Conservation (phyloP, 2,888 invertebrate genomes). For the Pycnomerus fuliginosus region DNA sequence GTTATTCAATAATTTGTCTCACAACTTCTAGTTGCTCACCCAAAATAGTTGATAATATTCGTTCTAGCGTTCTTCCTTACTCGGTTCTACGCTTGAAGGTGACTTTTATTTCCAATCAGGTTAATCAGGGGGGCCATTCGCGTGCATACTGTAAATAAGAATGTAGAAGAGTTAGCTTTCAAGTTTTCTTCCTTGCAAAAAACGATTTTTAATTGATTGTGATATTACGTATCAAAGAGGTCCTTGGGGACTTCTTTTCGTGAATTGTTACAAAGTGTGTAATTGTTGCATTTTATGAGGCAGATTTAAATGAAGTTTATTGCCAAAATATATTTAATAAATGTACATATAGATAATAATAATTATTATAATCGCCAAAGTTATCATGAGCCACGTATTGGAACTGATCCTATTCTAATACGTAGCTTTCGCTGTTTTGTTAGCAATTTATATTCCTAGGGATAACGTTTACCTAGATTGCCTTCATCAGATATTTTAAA, state of each 20-base stretch:
- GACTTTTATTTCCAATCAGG: too few species aligned
- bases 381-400: conserved; percentile 1
- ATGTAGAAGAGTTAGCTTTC: too few species aligned
- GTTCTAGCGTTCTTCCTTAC: too few species aligned
- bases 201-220: conserved; percentile 19
- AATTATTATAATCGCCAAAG: conserved; percentile 22
- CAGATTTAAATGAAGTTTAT: conserved; percentile 26
- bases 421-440: conserved; percentile 20
- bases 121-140: too few species aligned
- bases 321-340: conserved; percentile 31
- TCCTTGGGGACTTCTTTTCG: conserved; percentile 7
- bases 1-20: too few species aligned
- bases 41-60: too few species aligned
- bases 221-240: conserved; percentile 20
- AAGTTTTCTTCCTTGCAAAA: conserved; percentile 8
- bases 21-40: too few species aligned
- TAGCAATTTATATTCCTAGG: conserved; percentile 28
- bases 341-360: conserved; percentile 11
- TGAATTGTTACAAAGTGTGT: conserved; percentile 18
- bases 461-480: conserved; percentile 40
- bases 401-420: conserved; percentile 3
- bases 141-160: too few species aligned
- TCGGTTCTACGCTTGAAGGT: too few species aligned
- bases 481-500: conserved; percentile 40
- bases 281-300: conserved; percentile 29